A percentile compares a stretch with the other conserved stretches of the same genome.
These are phyloP conservation scores for Drosophila lacicola DNA, from an alignment of 2,888 invertebrate species.

Conservation along the genomic window DNA sequence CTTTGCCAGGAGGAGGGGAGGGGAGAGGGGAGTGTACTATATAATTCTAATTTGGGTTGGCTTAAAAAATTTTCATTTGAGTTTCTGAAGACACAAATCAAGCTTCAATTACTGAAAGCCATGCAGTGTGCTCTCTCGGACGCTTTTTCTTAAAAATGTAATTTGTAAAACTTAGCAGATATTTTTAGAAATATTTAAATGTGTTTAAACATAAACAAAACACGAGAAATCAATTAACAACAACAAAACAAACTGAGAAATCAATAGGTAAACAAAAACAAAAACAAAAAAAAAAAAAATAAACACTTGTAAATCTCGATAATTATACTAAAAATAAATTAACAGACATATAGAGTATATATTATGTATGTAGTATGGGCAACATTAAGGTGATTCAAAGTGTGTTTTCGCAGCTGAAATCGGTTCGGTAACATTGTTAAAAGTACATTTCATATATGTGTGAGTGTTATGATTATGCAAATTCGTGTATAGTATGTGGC, in stretches of 20 bases:
- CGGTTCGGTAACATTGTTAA: conserved; percentile 6
- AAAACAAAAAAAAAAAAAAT: conserved; percentile 2
- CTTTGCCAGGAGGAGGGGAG: conserved; percentile 13
- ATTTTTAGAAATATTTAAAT: conserved; percentile 11
- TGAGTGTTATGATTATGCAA: conserved; percentile 25
- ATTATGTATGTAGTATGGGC: conserved; percentile 28
- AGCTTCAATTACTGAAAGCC: conserved; percentile 82
- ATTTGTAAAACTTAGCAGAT: conserved; percentile 29
- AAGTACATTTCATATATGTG: conserved; percentile 18
- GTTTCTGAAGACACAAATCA: conserved; percentile 43
- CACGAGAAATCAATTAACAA: conserved; percentile 16
- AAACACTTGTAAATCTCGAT: conserved; percentile 13
- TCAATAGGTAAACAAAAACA: conserved; percentile 13
- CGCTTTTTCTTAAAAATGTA: conserved; percentile 61
- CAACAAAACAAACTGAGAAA: conserved; percentile 6
- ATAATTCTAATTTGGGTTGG: conserved; percentile 1
- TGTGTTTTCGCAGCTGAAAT: conserved; percentile 14
- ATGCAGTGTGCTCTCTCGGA: conserved; percentile 86
- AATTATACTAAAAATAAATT: conserved; percentile 21
- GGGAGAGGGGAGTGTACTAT: conserved; percentile 1
- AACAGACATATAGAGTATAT: conserved; percentile 24
- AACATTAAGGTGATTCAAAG: conserved; percentile 63
- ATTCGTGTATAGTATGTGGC: conserved; percentile 12
- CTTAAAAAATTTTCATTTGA: neutral
- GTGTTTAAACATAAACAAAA: conserved; percentile 20